Evolutionary conservation across 2,113 vertebrate species (phyloP), one percentile per base, ranked within the genome.

Genomic region (Podarcis muralis): DNA sequence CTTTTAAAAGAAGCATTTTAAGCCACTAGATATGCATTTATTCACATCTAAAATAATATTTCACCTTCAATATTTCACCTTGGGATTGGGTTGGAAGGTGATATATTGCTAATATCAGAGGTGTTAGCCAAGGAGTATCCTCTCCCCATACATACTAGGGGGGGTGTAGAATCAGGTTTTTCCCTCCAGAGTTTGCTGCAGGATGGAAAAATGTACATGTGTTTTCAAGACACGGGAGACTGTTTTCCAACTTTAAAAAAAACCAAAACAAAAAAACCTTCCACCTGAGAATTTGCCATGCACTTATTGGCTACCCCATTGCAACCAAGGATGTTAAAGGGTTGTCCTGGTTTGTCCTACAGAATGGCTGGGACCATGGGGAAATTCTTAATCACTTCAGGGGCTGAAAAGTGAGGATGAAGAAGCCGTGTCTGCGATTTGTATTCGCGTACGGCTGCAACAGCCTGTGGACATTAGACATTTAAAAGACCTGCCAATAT

Each of bases 381-480:
- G 57, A 79, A 15, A 66, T 20, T 43, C 43, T 53, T 16, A 82
- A 13, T n/a, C 23, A 68, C 3, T 30, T 80, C 48, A 40, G 43
- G 11, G 27, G 43, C 25, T 37, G 13, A 87, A 66, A 83, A 82
- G 7, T 35, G 37, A 82, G 35, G 53, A 65, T 32, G 57, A 48
- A 75, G 48, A 53, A 11, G 32, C 57, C 9, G 11, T 43, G 18
- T 37, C 12, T 71, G 11, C 59, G 25, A 57, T 15, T 78, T 69
- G 23, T 37, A 66, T 37, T 59, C 2, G 23, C 4, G 22, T 68
- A 75, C n/a, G 69, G 78, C 53, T 69, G 40, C 35, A 11, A 16
- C 20, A 22, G 57, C 43, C 9, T 43, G 20, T 35, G 62, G 57
- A 82, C 80, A 75, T 88, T 66, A 80, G 85, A 92, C 88, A 84